Evolutionary conservation across 30 jellyfish, hydroid and myxozoan species (phyloP).

Genomic region (Clytia hemisphaerica): DNA sequence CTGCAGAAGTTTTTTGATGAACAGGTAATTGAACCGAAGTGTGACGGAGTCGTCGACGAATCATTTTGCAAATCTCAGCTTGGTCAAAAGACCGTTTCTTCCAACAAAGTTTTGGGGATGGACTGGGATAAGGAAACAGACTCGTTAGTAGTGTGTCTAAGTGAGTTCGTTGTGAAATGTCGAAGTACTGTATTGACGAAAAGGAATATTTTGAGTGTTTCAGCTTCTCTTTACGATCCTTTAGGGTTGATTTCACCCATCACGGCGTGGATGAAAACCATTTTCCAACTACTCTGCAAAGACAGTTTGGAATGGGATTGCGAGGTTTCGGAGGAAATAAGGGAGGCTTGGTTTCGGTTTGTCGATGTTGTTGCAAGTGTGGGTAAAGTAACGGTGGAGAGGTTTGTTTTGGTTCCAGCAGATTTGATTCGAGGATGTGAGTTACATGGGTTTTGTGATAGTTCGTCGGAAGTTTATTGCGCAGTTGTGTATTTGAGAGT

Average conservation of each 20-base stretch:
- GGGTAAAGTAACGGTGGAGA: not conserved
- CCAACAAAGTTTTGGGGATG: conserved; percentile 38
- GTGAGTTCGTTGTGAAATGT: conserved; percentile 15
- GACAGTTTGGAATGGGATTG: conserved; percentile 60
- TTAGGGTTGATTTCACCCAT: conserved; percentile 45
- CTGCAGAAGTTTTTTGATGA: conserved; percentile 5
- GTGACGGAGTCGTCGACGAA: too few species aligned
- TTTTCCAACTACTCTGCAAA: conserved; percentile 49
- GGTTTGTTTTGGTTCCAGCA: conserved; percentile 2
- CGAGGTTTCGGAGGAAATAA: conserved; percentile 14
- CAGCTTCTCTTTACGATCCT: conserved; percentile 75
- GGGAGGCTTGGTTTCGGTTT: conserved; percentile 5
- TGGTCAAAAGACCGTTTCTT: too few species aligned
- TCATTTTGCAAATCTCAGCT: too few species aligned
- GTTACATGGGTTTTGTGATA: conserved; percentile 65
- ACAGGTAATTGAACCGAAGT: not conserved
- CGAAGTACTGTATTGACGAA: conserved; percentile 38
- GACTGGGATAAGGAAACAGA: not conserved
- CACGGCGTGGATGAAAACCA: conserved; percentile 24
- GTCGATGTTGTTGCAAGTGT: conserved; percentile 14
- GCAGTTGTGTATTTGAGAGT: conserved; percentile 59
- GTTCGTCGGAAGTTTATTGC: conserved; percentile 44
- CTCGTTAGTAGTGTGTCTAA: conserved; percentile 15
- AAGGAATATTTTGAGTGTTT: conserved; percentile 46
- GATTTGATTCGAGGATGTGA: too few species aligned